Conservation (phyloP, 2,113 vertebrate species). For the Conger conger region DNA sequence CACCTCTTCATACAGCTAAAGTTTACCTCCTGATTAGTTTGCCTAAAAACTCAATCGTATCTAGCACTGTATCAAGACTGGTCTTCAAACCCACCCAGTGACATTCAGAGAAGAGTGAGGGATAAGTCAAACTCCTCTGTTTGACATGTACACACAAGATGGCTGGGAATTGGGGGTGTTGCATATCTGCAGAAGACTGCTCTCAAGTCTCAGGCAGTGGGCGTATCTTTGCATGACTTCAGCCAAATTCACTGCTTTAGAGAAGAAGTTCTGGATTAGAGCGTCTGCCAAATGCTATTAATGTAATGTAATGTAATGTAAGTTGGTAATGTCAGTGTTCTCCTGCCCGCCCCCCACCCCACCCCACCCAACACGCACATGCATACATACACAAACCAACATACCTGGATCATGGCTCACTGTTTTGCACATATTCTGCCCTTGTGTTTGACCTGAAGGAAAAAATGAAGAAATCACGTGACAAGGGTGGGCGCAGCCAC, state of each 20-base stretch:
- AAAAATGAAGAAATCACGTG: slow-evolving; percentile 73
- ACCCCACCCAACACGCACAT: no score
- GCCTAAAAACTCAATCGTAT: no score
- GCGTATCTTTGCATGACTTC: background rate
- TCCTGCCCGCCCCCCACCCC: no score
- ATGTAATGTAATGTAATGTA: no score
- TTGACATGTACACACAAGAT: background rate
- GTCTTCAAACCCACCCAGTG: background rate
- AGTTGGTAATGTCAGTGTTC: no score
- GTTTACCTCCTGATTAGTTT: no score
- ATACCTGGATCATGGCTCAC: background rate
- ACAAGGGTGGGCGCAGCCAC: slow-evolving; percentile 74
- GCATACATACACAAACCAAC: no score
- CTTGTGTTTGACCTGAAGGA: slow-evolving; percentile 50
- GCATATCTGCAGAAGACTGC: background rate
- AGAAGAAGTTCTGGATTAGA: no score
- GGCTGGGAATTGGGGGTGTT: background rate
- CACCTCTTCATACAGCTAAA: no score
- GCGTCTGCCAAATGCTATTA: no score
- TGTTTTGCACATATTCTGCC: background rate
- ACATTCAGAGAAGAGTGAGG: background rate
- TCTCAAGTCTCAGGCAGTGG: no score
- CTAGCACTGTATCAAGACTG: no score
- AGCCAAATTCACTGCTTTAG: background rate
- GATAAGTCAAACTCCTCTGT: background rate